phyloP scores from a whole-genome alignment of 2,888 invertebrate species.

The Dioctria linearis region DNA sequence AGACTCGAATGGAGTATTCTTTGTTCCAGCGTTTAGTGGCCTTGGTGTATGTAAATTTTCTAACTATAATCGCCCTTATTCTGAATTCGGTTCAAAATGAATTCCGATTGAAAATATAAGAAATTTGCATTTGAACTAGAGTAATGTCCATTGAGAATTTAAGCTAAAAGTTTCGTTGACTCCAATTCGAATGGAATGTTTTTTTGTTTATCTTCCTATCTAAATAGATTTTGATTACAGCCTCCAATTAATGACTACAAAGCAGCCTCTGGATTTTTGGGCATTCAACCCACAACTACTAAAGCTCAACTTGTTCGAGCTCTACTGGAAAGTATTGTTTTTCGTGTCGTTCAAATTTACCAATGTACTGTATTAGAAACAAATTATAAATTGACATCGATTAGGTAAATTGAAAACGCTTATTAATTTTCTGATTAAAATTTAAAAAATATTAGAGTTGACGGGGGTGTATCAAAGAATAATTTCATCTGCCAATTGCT shows the following conservation, averaged over 20 bases:
- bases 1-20: constrained; percentile 84
- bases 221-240: constrained; percentile 71
- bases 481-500: constrained; percentile 92
- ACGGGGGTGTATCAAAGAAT: constrained; percentile 97
- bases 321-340: constrained; percentile 88
- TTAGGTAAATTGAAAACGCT: constrained; percentile 73
- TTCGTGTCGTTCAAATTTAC: constrained; percentile 84
- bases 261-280: constrained; percentile 87
- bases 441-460: constrained; percentile 76
- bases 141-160: no score
- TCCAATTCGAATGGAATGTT: no score
- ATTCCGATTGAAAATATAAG: no score
- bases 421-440: constrained; percentile 32
- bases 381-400: constrained; percentile 73
- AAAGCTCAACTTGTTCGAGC: constrained; percentile 87
- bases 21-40: constrained; percentile 92
- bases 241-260: constrained; percentile 90
- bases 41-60: constrained; percentile 77
- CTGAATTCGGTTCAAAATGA: no score
- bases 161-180: no score
- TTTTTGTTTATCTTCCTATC: background rate
- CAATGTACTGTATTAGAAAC: constrained; percentile 82
- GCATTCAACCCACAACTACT: constrained; percentile 78
- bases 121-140: no score
- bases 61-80: no score